Base-by-base conservation (phyloP, 64 coral and sea anemone genomes). In the Orbicella faveolata region DNA sequence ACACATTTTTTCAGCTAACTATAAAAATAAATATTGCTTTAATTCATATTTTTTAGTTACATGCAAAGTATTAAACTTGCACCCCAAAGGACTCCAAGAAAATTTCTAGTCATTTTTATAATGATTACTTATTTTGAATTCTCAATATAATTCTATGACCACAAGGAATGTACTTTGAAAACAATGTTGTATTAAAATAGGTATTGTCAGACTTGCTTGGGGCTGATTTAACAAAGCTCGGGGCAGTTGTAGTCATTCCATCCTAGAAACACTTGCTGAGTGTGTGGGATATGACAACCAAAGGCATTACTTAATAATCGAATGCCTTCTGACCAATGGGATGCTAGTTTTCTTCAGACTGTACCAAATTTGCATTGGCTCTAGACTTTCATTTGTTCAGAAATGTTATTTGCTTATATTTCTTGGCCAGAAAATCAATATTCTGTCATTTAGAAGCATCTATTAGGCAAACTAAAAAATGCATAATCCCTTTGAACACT, bases 361-460 rank as follows among this genome's bases (percentile, higher is more conserved):
- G 34, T 73, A 6, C 1, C n/a, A 65, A 85, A 85, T 85, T 85
- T 85, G 65, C 82, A 85, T 85, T 66, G 25, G 82, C 30, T 72
- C 66, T 65, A 85, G 82, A 85, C 82, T 85, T 72, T 85, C 82
- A 85, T 85, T 36, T 85, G 19, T 26, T n/a, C 65, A 52, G 39
- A 85, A 66, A 48, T 85, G 18, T 72, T 70, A 39, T 70, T 70
- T 70, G 67, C 67, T 70, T 70, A 9, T 70, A 9, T 26, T 70
- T 70, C 67, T 70, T 26, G 9, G 21, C 21, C n/a, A 70, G 36
- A 73, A 85, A 72, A 70, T 73, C 35, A 83, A 66, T 68, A 83
- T 44, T 68, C 63, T 83, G 62, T 65, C 34, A 83, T 83, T 83
- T 35, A 65, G 34, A 39, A 83, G 19, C 20, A 20, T 25, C 81